phyloP scores from a whole-genome alignment of 2,888 invertebrate species.

The Drosophila putrida region DNA sequence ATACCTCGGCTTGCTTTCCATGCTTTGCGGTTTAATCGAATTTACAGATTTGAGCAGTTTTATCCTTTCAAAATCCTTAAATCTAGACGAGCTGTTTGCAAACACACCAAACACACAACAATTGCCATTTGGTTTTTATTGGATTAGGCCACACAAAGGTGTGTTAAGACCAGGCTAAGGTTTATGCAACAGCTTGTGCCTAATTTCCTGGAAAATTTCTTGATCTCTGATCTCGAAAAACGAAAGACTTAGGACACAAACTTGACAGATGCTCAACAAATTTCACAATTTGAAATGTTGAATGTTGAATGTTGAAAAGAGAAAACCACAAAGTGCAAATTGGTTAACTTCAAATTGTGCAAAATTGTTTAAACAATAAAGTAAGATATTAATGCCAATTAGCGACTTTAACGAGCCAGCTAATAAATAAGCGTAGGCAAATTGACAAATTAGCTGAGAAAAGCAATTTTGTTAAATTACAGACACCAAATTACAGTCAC shows the following conservation, averaged over 20 bases:
- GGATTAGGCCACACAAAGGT: constrained; percentile 72
- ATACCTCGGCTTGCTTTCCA: constrained; percentile 52
- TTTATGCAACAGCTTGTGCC: constrained; percentile 47
- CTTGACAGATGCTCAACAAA: constrained; percentile 14
- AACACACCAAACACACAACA: constrained; percentile 47
- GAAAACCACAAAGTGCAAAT: constrained; percentile 19
- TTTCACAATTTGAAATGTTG: constrained; percentile 47
- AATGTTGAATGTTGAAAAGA: constrained; percentile 36
- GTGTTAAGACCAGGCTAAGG: constrained; percentile 61
- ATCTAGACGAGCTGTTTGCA: constrained; percentile 63
- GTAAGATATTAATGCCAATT: constrained; percentile 58
- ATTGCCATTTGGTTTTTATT: constrained; percentile 61
- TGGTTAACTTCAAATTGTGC: not conserved
- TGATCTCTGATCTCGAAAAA: constrained; percentile 2
- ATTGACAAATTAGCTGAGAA: constrained; percentile 73
- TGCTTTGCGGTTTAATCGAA: constrained; percentile 82
- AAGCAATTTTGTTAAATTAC: constrained; percentile 48
- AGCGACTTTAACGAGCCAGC: constrained; percentile 60
- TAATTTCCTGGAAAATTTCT: constrained; percentile 65
- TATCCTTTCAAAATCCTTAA: constrained; percentile 36
- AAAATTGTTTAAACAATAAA: constrained; percentile 44
- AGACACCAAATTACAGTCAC: constrained; percentile 50
- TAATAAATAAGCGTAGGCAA: constrained; percentile 59
- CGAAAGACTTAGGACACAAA: constrained; percentile 63
- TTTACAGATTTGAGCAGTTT: constrained; percentile 68